Evolutionary conservation across 1,140 invertebrate genomes (phyloP), one percentile per base, ranked within the genome.

Genomic region (Drosophila persimilis): DNA sequence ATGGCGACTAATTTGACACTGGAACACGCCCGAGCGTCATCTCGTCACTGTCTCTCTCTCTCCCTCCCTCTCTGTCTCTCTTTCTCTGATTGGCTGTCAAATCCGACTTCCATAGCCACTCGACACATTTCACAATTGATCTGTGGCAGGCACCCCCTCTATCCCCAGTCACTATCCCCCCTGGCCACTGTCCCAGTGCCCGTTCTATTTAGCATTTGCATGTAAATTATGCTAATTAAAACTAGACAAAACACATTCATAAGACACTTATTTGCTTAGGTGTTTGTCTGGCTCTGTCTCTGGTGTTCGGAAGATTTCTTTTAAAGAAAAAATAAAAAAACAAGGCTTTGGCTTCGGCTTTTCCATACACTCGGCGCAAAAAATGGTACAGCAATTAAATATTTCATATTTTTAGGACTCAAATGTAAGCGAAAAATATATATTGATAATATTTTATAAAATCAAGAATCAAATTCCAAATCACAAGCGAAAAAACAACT

Each of bases 191-290:
- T 47, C 17, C 50, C 24, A 24, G 24, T 20, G 20, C 20, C 20
- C 66, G 69, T 74, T 85, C 81, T 85, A 64, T 81, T 85, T 85
- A 85, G 61, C 80, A 86, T 86, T 85, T 81, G 77, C 77, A 77
- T 74, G 80, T 73, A 81, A 85, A 85, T 86, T 85, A 85, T 85
- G 80, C 69, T 86, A 85, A 85, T 85, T 86, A 85, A 86, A 81
- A 85, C 67, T 77, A 80, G 59, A 86, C 81, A 86, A 85, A 80
- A 85, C 77, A 85, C 73, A 77, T 85, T 85, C 84, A 80, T 70
- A 86, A 69, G 70, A 35, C 15, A 31, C 55, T 39, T 26, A 60
- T 77, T 77, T 57, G 57, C 80, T 75, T 75, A 85, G 76, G 80
- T 84, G 76, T 84, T 78, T 81, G 53, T 79, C 67, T 55, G 11